A percentile compares a stretch with the other conserved stretches of the same genome.
phyloP scores from a whole-genome alignment of 2,113 vertebrate genomes.

The Colinus virginianus region DNA sequence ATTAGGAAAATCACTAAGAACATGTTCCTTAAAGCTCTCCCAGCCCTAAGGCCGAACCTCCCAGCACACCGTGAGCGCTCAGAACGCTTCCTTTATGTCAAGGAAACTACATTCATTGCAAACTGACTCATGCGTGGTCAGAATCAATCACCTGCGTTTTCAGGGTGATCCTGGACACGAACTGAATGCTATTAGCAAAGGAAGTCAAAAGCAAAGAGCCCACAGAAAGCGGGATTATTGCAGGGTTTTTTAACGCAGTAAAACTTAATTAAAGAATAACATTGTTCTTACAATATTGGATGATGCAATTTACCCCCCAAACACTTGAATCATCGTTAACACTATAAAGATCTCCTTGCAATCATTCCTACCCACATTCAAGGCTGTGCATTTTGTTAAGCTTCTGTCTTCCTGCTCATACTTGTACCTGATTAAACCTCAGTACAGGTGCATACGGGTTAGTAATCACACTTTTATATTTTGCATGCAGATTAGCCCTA shows the following conservation, averaged over 20 bases:
- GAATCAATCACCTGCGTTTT: constrained; percentile 11
- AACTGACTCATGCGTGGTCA: not conserved
- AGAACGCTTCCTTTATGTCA: not conserved
- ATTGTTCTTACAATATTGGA: constrained; percentile 37
- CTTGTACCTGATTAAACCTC: constrained; percentile 75
- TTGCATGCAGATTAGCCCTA: constrained; percentile 79
- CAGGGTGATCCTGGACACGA: constrained; percentile 2
- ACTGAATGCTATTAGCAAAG: not conserved
- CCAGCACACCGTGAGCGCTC: not conserved
- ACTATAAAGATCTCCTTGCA: constrained; percentile 41
- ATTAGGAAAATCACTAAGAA: constrained; percentile 22
- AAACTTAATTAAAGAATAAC: constrained; percentile 39
- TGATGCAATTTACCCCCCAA: constrained; percentile 53
- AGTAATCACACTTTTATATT: constrained; percentile 78
- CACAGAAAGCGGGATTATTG: not conserved
- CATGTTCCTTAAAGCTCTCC: not conserved
- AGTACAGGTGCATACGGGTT: constrained; percentile 78
- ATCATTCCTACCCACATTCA: constrained; percentile 64
- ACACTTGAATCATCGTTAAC: constrained; percentile 71
- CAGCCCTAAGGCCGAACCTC: constrained; percentile 1
- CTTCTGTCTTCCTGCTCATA: constrained; percentile 73
- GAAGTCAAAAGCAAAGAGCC: not conserved
- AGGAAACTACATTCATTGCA: not conserved
- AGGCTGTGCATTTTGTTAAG: constrained; percentile 68
- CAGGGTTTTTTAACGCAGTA: not conserved